Evolutionary conservation across 1,140 invertebrate genomes (phyloP), one percentile per base, ranked within the genome.

Genomic region (Ceratosolen fusciceps): DNA sequence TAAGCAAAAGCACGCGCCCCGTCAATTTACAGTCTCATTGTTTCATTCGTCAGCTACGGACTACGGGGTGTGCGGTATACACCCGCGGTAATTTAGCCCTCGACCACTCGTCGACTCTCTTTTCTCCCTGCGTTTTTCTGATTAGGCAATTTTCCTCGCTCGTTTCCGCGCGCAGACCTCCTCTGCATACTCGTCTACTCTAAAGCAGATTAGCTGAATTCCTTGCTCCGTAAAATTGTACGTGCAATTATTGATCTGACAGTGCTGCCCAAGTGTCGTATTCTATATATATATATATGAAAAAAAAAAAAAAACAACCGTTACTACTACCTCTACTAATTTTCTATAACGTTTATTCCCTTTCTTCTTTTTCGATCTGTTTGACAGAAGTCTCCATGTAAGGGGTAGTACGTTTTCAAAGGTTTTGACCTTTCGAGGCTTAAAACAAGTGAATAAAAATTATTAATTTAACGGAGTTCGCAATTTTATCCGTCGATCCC

Each of bases 21-120:
- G 19, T n/a, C 47, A 24, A 65, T 80, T 79, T 47, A 43, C 37
- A n/a, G 68, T 39, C 81, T 80, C 79, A 83, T 84, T 85, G 79
- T 80, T 74, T 68, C 58, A 81, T 82, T 82, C 60, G 79, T 82
- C 82, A 79, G 60, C 1, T 4, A 52, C 0, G n/a, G 31, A 21
- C 4, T n/a, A 37, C 0, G 8, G 1, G 52, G 43, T 65, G 58
- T 47, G 56, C 10, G n/a, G n/a, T n/a, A n/a, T n/a, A n/a, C n/a
- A n/a, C n/a, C n/a, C n/a, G 34, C 37, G 37, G 9, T 71, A 77
- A 39, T 71, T 34, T 21, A 77, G 43, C 47, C 68, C 56, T 31
- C 16, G 47, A 77, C 54, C 34, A 68, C 54, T 49, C n/a, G 24
- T 60, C 39, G 47, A n/a, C 16, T 65, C n/a, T 12, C 14, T 31